phyloP scores from a whole-genome alignment of 64 coral and sea anemone genomes.

The Montipora efflorescens region DNA sequence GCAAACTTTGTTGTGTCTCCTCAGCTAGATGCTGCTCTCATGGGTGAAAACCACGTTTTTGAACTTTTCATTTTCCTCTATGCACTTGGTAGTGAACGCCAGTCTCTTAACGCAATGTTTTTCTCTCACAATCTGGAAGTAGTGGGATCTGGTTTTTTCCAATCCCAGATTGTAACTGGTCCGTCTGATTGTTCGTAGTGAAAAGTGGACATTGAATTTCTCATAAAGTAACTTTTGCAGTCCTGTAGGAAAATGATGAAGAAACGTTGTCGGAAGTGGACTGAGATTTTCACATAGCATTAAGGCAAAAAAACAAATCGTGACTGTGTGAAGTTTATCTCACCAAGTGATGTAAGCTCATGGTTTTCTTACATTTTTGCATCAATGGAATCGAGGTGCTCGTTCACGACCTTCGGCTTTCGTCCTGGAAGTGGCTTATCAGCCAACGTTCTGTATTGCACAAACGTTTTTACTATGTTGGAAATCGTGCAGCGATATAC shows the following conservation, averaged over 20 bases:
- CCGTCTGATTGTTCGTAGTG: neutral
- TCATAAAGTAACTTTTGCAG: neutral
- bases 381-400: slow-evolving; percentile 24
- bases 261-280: neutral
- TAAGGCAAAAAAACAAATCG: neutral
- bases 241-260: neutral
- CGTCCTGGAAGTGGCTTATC: slow-evolving; percentile 16
- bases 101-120: neutral
- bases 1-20: neutral
- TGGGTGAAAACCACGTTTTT: neutral
- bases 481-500: slow-evolving; percentile 9
- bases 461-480: slow-evolving; percentile 27
- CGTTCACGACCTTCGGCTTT: neutral
- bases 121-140: neutral
- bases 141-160: neutral
- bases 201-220: neutral
- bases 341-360: slow-evolving; percentile 33
- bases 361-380: slow-evolving; percentile 42
- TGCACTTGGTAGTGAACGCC: neutral
- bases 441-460: neutral
- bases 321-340: neutral
- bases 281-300: neutral
- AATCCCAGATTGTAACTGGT: neutral
- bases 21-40: slow-evolving; percentile 29
- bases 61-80: neutral